Percentiles rank a stretch among this genome's conserved stretches.
phyloP scores from a whole-genome alignment of 2,797 vertebrate species.

The Acanthurus leucopareius region DNA sequence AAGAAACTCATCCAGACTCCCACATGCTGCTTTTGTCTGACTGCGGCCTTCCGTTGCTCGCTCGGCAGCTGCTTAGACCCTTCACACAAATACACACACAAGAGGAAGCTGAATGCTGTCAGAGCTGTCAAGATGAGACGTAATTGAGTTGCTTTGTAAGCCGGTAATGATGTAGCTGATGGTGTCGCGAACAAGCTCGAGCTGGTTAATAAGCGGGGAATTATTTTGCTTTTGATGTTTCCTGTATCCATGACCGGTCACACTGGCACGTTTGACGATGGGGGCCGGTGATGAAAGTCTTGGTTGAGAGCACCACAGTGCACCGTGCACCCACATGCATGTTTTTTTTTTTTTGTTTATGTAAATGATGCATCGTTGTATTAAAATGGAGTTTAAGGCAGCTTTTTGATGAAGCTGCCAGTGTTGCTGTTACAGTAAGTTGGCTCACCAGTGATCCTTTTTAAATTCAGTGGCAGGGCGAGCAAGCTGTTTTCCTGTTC shows the following conservation, averaged over 20 bases:
- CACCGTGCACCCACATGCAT: background rate
- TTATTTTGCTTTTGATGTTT: conserved; percentile 35
- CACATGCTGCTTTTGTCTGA: conserved; percentile 37
- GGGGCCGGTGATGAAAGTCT: background rate
- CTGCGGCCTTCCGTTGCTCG: conserved; percentile 40
- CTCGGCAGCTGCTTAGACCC: conserved; percentile 51
- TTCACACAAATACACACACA: conserved; percentile 45
- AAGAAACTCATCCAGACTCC: conserved; percentile 45
- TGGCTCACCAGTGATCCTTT: conserved; percentile 5
- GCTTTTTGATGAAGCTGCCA: background rate
- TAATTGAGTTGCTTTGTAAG: conserved; percentile 64
- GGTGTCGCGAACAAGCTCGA: conserved; percentile 50
- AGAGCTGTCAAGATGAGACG: conserved; percentile 65
- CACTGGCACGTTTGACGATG: conserved; percentile 2
- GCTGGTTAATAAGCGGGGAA: conserved; percentile 50
- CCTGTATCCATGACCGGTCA: conserved; percentile 18
- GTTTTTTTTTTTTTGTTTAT: conserved; percentile 13
- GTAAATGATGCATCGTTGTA: background rate
- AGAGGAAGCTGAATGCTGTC: conserved; percentile 68
- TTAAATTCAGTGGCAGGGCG: background rate
- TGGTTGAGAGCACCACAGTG: background rate
- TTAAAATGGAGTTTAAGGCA: background rate
- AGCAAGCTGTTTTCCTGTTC: conserved; percentile 24
- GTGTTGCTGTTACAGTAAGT: background rate
- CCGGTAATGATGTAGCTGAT: conserved; percentile 58